Percentiles rank a stretch among this genome's conserved stretches.
These are phyloP conservation scores for Noctua fimbriata DNA, from an alignment of 2,888 invertebrate genomes.

Conservation along the genomic window DNA sequence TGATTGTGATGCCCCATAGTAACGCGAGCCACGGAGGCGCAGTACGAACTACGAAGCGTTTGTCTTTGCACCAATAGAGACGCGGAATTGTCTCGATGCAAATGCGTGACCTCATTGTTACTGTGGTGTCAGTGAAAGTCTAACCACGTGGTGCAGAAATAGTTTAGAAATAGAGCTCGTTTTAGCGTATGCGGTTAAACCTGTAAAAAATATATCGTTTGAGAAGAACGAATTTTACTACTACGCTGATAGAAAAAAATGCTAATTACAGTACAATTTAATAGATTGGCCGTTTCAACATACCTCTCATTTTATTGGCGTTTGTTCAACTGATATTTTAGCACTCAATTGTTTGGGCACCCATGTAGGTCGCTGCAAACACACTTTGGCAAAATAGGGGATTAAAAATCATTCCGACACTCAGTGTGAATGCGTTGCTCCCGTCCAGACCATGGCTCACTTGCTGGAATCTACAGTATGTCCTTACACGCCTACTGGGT, in stretches of 20 bases:
- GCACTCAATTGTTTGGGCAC: not conserved
- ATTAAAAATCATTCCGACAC: not conserved
- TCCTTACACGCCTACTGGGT: not conserved
- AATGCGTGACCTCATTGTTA: constrained; percentile 32
- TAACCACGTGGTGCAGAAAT: not conserved
- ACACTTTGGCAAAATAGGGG: not conserved
- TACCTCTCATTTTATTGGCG: not conserved
- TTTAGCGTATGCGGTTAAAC: not conserved
- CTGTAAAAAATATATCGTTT: not conserved
- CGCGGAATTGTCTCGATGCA: constrained; percentile 28
- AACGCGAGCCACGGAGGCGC: not conserved
- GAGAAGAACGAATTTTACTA: not conserved
- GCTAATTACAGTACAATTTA: not conserved
- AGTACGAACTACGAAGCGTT: constrained; percentile 3
- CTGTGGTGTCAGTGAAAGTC: not conserved
- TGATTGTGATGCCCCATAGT: not conserved
- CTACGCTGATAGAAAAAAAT: not conserved
- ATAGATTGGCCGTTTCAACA: not conserved
- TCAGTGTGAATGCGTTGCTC: not conserved
- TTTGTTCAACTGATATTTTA: not conserved
- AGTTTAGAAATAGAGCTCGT: not conserved
- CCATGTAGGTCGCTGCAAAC: not conserved
- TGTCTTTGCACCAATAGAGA: constrained; percentile 20
- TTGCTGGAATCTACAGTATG: not conserved
- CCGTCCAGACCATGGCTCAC: not conserved